phyloP scores from a whole-genome alignment of 1,140 invertebrate species.

The Armadillidium nasatum region DNA sequence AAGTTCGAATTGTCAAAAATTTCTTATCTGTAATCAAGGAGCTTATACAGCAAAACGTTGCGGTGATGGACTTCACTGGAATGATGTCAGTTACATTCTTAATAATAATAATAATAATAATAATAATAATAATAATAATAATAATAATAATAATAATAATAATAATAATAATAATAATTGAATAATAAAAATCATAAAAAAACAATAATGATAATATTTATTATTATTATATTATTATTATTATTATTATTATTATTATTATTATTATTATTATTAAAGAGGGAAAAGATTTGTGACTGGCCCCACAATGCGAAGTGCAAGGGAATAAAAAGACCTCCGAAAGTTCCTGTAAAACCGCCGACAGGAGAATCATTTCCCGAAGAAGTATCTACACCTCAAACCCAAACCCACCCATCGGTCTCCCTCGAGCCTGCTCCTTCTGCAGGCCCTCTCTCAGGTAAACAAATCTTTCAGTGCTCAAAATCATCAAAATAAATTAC shows the following conservation, averaged over 20 bases:
- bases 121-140: too few relatives aligned
- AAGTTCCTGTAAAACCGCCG: constrained; percentile 13
- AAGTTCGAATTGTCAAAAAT: background rate
- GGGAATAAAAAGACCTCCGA: constrained; percentile 43
- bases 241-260: constrained; percentile 9
- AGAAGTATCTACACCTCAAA: background rate
- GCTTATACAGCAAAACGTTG: background rate
- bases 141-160: too few relatives aligned
- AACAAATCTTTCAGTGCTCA: background rate
- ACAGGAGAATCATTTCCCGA: background rate
- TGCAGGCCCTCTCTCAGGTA: constrained; percentile 20
- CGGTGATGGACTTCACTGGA: background rate
- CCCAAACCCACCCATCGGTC: background rate
- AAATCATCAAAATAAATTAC: background rate
- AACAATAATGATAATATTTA: too few relatives aligned
- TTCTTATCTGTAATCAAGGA: background rate
- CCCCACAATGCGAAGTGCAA: constrained; percentile 64
- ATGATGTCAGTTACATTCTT: background rate
- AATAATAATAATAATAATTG: too few relatives aligned
- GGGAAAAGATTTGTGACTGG: constrained; percentile 63
- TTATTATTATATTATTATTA: background rate
- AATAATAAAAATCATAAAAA: too few relatives aligned
- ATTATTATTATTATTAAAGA: constrained; percentile 12
- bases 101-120: background rate
- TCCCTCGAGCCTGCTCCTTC: background rate